Evolutionary conservation across 2,888 invertebrate genomes (phyloP), one percentile per base, ranked within the genome.

Genomic region (Stegana nigrithorax): DNA sequence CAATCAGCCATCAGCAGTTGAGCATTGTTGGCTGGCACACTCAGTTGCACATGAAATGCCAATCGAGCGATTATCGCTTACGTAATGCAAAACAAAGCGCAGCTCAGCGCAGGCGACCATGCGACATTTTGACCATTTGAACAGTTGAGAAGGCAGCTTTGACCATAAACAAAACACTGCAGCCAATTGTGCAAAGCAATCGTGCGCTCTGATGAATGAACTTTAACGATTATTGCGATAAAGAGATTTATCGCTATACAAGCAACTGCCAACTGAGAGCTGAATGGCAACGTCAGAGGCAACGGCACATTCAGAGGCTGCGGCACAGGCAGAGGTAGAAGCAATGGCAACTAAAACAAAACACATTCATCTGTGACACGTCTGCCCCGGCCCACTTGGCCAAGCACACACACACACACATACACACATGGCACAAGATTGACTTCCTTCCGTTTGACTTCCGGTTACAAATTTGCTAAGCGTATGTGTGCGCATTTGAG

Each of bases 151-250:
- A n/a, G n/a, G n/a, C n/a, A n/a, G n/a, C n/a, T n/a, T n/a, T n/a
- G n/a, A n/a, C 65, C 63, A 66, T 64, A 70, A 59, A 68, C 61
- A 71, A 70, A 65, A 60, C 51, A 59, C 45, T 44, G 58, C 45
- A 59, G 17, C n/a, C n/a, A n/a, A n/a, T n/a, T n/a, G n/a, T 36
- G 61, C 59, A 68, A 65, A 56, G 70, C 69, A 77, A 71, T 77
- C 75, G 72, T 64, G 67, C 69, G 51, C 72, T 69, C 69, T 75
- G 78, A 75, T 75, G 78, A 73, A 75, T 73, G 75, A 75, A 71
- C 78, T 67, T 75, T 77, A 75, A 75, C 75, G 75, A 73, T 75
- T 75, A 75, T 75, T 73, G 78, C 75, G 75, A 73, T 72, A 71
- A 72, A 72, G 73, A 77, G 78, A 75, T 77, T 77, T 77, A 75